Percentiles rank a stretch among this genome's conserved stretches.
Evolutionary conservation across 2,797 vertebrate genomes (phyloP).

Genomic region (Cirrhinus molitorella): DNA sequence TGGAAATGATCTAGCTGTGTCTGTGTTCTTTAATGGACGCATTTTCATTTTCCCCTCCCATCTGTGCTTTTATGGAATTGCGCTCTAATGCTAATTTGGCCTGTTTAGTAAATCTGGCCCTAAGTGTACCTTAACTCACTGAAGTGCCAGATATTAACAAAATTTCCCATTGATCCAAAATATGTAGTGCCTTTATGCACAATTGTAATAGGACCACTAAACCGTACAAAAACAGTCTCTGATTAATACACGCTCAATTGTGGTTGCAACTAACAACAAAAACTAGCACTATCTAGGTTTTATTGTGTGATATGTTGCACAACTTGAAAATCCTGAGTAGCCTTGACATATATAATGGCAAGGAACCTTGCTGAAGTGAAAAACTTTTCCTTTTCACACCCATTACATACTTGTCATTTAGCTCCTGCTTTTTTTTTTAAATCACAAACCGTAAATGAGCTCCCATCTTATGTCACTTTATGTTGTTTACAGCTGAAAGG

Average conservation of each 20-base stretch:
- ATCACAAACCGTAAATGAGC: neutral
- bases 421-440: neutral
- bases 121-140: no score
- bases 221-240: neutral
- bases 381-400: neutral
- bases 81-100: no score
- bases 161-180: neutral
- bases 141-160: neutral
- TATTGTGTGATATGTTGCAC: neutral
- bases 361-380: neutral
- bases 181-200: neutral
- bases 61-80: no score
- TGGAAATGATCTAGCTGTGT: no score
- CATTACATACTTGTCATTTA: neutral
- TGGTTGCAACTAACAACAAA: neutral
- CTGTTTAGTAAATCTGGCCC: no score
- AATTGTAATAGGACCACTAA: neutral
- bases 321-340: neutral
- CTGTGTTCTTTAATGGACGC: no score
- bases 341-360: neutral
- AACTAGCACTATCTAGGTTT: neutral
- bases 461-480: constrained; percentile 13
- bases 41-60: no score
- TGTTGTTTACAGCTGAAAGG: constrained; percentile 19
- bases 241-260: neutral